Evolutionary conservation across 2,797 vertebrate genomes (phyloP).

Genomic region (Eurystomus glaucurus): DNA sequence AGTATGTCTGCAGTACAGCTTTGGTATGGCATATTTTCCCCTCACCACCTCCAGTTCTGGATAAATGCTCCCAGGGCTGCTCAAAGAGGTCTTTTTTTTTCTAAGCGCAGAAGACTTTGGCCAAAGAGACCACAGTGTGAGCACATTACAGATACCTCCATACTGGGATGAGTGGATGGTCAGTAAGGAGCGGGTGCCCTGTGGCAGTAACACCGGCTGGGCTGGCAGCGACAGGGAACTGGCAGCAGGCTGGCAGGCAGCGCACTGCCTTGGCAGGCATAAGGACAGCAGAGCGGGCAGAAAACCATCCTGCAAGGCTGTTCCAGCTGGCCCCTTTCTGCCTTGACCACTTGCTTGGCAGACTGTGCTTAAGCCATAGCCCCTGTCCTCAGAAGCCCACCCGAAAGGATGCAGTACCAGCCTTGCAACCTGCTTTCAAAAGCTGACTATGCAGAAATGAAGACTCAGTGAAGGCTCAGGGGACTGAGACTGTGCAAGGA

Average conservation of each 20-base stretch:
- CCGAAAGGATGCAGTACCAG: background rate
- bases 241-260: background rate
- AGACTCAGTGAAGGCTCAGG: background rate
- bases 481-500: background rate
- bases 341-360: background rate
- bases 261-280: background rate
- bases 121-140: background rate
- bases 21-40: background rate
- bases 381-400: background rate
- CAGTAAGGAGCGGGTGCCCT: background rate
- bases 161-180: background rate
- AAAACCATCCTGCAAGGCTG: background rate
- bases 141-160: fast-evolving
- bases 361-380: background rate
- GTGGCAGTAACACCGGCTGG: background rate
- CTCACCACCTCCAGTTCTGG: background rate
- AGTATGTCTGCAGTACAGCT: background rate
- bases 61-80: background rate
- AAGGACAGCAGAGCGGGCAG: background rate
- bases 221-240: background rate
- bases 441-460: background rate
- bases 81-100: background rate
- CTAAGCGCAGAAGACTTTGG: background rate
- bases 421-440: background rate
- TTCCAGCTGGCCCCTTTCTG: background rate